These are phyloP conservation scores for Ethmia dodecea DNA, from an alignment of 2,888 invertebrate genomes.

Conservation along the genomic window DNA sequence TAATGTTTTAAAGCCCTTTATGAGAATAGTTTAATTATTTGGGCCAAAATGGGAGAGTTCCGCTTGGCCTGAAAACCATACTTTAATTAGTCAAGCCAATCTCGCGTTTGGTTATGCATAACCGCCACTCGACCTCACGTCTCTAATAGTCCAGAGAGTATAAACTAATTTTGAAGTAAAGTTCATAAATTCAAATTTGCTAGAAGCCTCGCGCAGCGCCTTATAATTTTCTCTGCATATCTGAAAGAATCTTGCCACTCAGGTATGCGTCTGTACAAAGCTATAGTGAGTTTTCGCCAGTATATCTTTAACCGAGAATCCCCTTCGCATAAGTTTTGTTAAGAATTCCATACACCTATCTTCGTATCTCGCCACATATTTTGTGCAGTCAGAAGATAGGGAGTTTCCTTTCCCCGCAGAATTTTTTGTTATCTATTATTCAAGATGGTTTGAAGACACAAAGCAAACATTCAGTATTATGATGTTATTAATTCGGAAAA, in stretches of 20 bases:
- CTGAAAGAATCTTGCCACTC: slow-evolving; percentile 36
- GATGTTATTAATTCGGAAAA: no score
- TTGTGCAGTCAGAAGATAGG: slow-evolving; percentile 46
- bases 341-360: slow-evolving; percentile 61
- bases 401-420: slow-evolving; percentile 43
- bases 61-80: no score
- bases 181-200: slow-evolving; percentile 50
- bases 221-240: slow-evolving; percentile 50
- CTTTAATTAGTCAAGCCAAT: slow-evolving; percentile 6
- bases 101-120: slow-evolving; percentile 20
- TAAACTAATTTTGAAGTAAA: slow-evolving; percentile 44
- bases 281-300: slow-evolving; percentile 46
- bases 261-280: slow-evolving; percentile 36
- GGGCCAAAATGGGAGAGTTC: no score
- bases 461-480: no score
- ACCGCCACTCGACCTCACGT: slow-evolving; percentile 25
- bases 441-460: no score
- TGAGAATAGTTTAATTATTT: no score
- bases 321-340: slow-evolving; percentile 57
- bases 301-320: slow-evolving; percentile 57
- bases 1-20: no score
- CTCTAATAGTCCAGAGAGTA: slow-evolving; percentile 35
- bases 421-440: slow-evolving; percentile 36
- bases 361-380: slow-evolving; percentile 58
- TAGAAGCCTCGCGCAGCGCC: slow-evolving; percentile 32